phyloP scores from a whole-genome alignment of 2,113 vertebrate genomes.

The Chaetura pelagica region DNA sequence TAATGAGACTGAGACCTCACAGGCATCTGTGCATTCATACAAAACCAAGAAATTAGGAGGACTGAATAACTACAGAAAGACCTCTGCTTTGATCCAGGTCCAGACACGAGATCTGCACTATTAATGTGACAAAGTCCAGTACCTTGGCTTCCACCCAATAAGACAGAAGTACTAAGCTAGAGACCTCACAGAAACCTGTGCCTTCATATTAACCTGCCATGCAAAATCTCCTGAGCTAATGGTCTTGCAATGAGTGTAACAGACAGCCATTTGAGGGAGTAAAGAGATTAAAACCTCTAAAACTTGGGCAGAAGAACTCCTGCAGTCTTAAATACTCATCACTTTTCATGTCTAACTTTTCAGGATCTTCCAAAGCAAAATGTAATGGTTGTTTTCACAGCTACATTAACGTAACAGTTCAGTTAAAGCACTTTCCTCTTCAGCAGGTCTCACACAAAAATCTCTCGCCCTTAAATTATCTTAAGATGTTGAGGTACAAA shows the following conservation, averaged over 20 bases:
- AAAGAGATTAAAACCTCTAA: neutral
- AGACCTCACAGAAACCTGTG: slow-evolving; percentile 25
- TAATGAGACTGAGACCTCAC: neutral
- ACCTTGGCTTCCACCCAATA: neutral
- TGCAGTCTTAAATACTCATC: neutral
- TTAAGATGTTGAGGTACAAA: neutral
- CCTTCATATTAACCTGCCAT: neutral
- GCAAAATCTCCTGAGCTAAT: neutral
- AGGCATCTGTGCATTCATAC: neutral
- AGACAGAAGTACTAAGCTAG: neutral
- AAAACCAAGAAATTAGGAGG: neutral
- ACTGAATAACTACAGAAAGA: neutral
- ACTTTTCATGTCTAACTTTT: neutral
- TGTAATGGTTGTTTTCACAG: neutral
- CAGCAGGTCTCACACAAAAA: neutral
- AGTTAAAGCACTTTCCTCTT: neutral
- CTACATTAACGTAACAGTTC: neutral
- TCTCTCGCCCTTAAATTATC: neutral
- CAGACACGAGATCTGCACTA: neutral
- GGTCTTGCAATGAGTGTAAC: neutral
- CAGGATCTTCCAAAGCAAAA: neutral
- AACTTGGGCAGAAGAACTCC: neutral
- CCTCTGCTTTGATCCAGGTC: slow-evolving; percentile 18
- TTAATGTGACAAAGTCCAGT: neutral
- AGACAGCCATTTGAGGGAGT: neutral